Base-by-base conservation (phyloP, 2,113 vertebrate species). In the Andinoacara biseriatus region DNA sequence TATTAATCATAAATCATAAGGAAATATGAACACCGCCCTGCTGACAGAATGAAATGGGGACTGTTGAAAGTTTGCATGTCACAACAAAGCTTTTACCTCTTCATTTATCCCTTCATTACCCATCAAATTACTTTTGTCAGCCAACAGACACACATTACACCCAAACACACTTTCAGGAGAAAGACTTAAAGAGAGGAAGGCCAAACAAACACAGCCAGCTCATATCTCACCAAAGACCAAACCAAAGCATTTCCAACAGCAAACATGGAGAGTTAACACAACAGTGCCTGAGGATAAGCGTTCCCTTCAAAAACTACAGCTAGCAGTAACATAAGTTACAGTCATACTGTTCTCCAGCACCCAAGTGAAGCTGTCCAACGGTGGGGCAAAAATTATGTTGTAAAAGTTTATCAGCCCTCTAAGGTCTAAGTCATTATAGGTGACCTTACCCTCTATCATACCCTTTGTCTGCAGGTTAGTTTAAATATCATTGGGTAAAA, bases 41-140 rank as follows among this genome's bases (percentile, higher is more conserved):
- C 31, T 65, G 52, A 82, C 20, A 29, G 13, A 60, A n/a, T 60
- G 31, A 43, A 56, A 22, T 59, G 52, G 83, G 24, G 7, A 11
- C 29, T 31, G 11, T 15, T 10, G 79, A 78, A 83, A 86, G 58
- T 17, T n/a, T 74, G 43, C 86, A 61, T 79, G 93, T 87, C 80
- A 63, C 80, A 84, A 87, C 88, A 74, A 33, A 74, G 24, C 46
- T 58, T 61, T 22, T 17, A 8, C 7, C 2, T 56, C 40, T 40
- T 11, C 22, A 7, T 62, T 52, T 8, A 65, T 86, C 57, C 20
- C n/a, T 14, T 59, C 20, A 65, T 54, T 18, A n/a, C 54, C 56
- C 74, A 62, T 61, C 78, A 59, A 4, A 43, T 81, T 38, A 54
- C 35, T 54, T 79, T 18, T 78, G 72, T 63, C 26, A 65, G 84